Evolutionary conservation across 1,140 invertebrate genomes (phyloP), one percentile per base, ranked within the genome.

Genomic region (Drosophila obscura): DNA sequence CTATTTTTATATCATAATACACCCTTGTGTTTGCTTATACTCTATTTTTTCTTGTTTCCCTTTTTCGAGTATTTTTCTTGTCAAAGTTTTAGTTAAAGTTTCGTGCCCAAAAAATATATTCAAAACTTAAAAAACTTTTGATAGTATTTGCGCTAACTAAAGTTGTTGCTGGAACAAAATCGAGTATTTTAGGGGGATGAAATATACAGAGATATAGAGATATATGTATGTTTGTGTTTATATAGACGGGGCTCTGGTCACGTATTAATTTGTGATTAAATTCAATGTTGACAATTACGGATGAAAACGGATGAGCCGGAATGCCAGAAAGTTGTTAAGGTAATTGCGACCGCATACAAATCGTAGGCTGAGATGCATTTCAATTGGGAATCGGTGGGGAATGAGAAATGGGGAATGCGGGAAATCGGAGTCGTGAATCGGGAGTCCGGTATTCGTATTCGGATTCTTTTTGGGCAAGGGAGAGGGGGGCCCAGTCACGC

Each of bases 251-350:
- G 9, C 46, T 51, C 41, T 58, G 45, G 63, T 73, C 77, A 80
- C 77, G 77, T 80, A 58, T 66, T 77, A 77, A 81, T 81, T 81
- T 81, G 61, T 81, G 78, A 81, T 81, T 81, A 81, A 81, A 81
- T 77, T 77, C 73, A 81, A 77, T 81, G 78, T 81, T 81, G 78
- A 81, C 78, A 80, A 80, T 80, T 65, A 75, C 62, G 22, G 35
- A 39, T 39, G 35, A 3, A 39, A 39, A 5, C 35, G 11, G 11
- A 39, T 39, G 35, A 11, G 35, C 35, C 35, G 5, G 35, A 11
- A 39, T 4, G 35, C 41, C 61, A 41, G 49, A 81, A 80, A 77
- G 78, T 81, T 81, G 78, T 81, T 81, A 81, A 77, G 78, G 78
- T 81, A 81, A 81, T 81, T 81, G 78, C 73, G 57, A 62, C 65